phyloP scores from a whole-genome alignment of 2,797 vertebrate species.

The Coluber constrictor region DNA sequence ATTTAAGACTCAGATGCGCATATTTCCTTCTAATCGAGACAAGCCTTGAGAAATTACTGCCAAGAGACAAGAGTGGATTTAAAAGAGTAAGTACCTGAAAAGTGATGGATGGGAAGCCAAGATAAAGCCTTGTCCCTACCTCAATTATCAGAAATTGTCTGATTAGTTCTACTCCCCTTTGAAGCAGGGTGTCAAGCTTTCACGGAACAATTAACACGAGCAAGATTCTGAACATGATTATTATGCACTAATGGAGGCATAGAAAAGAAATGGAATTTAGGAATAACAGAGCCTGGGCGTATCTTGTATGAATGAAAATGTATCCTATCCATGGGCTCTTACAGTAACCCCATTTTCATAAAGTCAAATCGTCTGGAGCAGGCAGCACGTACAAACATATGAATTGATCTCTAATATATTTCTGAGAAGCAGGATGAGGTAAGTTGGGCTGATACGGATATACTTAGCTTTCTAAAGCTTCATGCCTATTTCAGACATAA shows the following conservation, averaged over 20 bases:
- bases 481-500: neutral
- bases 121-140: slow-evolving; percentile 23
- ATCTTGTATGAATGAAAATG: neutral
- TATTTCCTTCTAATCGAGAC: slow-evolving; percentile 7
- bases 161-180: slow-evolving; percentile 29
- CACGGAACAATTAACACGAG: slow-evolving; percentile 7
- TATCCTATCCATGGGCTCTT: neutral
- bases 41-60: slow-evolving; percentile 22
- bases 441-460: neutral
- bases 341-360: neutral
- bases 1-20: slow-evolving; percentile 17
- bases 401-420: neutral
- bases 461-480: neutral
- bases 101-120: slow-evolving; percentile 24
- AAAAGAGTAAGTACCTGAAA: slow-evolving; percentile 11
- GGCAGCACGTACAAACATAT: neutral
- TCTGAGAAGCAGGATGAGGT: neutral
- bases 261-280: neutral
- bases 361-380: neutral
- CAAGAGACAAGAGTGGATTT: slow-evolving; percentile 2
- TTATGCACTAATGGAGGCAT: neutral
- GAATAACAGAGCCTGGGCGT: neutral
- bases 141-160: slow-evolving; percentile 36
- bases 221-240: slow-evolving; percentile 23
- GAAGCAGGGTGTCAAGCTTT: slow-evolving; percentile 9